Base-by-base conservation (phyloP, 2,113 vertebrate species). In the Rhinoptilus africanus region DNA sequence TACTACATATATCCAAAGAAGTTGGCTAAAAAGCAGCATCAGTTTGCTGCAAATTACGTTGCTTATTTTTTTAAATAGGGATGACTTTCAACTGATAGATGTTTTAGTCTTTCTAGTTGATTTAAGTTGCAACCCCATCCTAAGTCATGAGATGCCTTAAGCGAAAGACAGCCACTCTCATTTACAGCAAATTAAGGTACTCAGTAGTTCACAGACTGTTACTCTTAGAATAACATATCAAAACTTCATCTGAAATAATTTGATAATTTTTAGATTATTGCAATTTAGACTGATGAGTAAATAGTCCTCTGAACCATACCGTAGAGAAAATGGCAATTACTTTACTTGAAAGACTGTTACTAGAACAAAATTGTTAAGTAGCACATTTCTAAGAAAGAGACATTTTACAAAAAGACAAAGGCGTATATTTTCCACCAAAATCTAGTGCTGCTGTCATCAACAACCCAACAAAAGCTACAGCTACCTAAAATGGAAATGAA, bases 401-500 rank as follows among this genome's bases (percentile, higher is more conserved):
- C 95, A 97, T 97, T 97, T 95, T 92, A 82, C 76, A 59, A 66
- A 85, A 73, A 95, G 91, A 92, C 88, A 85, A 97, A 97, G 86
- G 85, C 92, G 96, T 78, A 37, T 6, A 89, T 95, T 97, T 98
- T 90, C 91, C 87, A 97, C 97, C 97, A 94, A 97, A 98, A 97
- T 87, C 94, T 77, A 97, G 85, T 68, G 88, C 85, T 95, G 86
- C 95, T 94, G 91, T 97, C 97, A 97, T 97, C 97, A 94, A 97
- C 97, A 97, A 95, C 94, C 93, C 97, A 95, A 97, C 95, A 98
- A 98, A 98, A 98, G 96, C 96, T 92, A 85, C 67, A 96, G 97
- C 97, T 96, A 98, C 98, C 98, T 98, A 97, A 98, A 98, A 98
- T 98, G 98, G 97, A 98, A 98, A 98, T 98, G 98, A 97, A 98